Evolutionary conservation across 2,888 invertebrate genomes (phyloP), one percentile per base, ranked within the genome.

Genomic region (Bembecia ichneumoniformis): DNA sequence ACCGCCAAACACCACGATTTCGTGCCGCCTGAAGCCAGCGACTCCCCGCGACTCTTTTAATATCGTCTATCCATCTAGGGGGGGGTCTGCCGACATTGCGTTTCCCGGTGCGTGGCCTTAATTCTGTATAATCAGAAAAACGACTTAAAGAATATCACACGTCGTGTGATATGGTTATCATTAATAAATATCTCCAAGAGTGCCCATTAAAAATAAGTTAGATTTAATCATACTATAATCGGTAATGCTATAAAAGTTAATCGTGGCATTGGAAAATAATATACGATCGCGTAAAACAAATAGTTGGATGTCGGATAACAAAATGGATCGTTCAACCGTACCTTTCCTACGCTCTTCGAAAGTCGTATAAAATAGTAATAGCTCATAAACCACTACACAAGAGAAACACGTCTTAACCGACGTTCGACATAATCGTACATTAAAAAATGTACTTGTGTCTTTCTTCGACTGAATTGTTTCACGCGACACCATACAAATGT

Each of bases 301-400:
- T 40, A 40, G 40, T 28, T 17, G 34, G 17, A 45, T 40, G 17
- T 28, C 43, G 40, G 34, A 40, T 40, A 35, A 36, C 46, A 47
- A 35, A 52, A 47, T 57, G 44, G 47, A 44, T 47, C 47, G 44
- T 50, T 50, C 49, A 45, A 40, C 40, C 13, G 13, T 11, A 40
- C 13, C 40, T n/a, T 40, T 40, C 55, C 57, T 44, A 58, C 54
- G 52, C 51, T 47, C 40, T 49, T 52, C 43, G 52, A 57, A 52
- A 55, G 49, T 49, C 48, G 47, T 50, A 56, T 55, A 51, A 53
- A 51, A 53, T 52, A n/a, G 14, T 48, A 28, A 40, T 40, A 14
- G 40, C 40, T 40, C 40, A 40, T 40, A 40, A 40, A 40, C 40
- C 14, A 13, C n/a, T 40, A 7, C 7, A 40, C n/a, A 40, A 10